Evolutionary conservation across 1,140 invertebrate species (phyloP).

Genomic region (Charaxes varanes): DNA sequence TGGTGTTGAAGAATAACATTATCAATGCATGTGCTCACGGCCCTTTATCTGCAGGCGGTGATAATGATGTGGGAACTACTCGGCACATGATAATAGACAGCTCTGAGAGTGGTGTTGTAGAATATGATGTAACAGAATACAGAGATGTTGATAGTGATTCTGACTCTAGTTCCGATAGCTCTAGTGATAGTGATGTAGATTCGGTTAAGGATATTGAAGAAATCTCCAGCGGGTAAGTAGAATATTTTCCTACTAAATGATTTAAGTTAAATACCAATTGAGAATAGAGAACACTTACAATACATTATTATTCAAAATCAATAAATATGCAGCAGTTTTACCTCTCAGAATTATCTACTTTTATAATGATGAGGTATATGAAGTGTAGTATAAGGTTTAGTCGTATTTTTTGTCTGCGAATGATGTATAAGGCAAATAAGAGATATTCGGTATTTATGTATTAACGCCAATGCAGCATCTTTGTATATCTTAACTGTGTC

Average conservation of each 20-base stretch:
- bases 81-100: slow-evolving; percentile 64
- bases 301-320: too few relatives aligned
- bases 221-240: slow-evolving; percentile 56
- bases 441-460: too few relatives aligned
- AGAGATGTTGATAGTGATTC: slow-evolving; percentile 53
- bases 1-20: slow-evolving; percentile 70
- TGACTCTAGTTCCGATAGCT: slow-evolving; percentile 45
- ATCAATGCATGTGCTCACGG: slow-evolving; percentile 69
- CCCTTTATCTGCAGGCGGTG: slow-evolving; percentile 39
- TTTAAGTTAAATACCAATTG: not conserved
- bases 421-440: too few relatives aligned
- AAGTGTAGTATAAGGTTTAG: too few relatives aligned
- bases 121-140: slow-evolving; percentile 60
- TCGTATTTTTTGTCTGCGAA: too few relatives aligned
- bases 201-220: slow-evolving; percentile 60
- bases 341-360: too few relatives aligned
- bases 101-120: slow-evolving; percentile 47
- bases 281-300: not conserved
- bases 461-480: too few relatives aligned
- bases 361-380: too few relatives aligned
- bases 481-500: too few relatives aligned
- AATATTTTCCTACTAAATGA: slow-evolving; percentile 10
- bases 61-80: slow-evolving; percentile 28
- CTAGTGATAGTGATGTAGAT: slow-evolving; percentile 61
- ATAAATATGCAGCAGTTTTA: too few relatives aligned